Evolutionary conservation across 2,888 invertebrate genomes (phyloP).

Genomic region (Tachina lurida): DNA sequence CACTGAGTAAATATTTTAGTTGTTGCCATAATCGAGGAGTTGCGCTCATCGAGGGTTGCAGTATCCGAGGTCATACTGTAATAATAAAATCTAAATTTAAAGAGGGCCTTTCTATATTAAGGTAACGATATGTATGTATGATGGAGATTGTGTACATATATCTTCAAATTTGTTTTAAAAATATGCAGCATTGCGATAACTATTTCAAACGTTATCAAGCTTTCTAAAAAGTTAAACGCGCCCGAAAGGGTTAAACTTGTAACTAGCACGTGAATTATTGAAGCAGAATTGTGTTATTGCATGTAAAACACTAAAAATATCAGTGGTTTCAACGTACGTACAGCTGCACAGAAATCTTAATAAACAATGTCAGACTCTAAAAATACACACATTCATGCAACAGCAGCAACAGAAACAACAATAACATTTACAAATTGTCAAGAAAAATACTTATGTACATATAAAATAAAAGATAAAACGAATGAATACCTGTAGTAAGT

Average conservation of each 20-base stretch:
- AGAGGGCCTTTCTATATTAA: no score
- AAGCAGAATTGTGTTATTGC: slow-evolving; percentile 34
- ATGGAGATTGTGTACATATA: no score
- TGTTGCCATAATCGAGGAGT: no score
- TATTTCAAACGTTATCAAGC: no score
- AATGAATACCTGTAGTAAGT: slow-evolving; percentile 35
- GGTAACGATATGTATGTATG: no score
- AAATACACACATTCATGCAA: slow-evolving; percentile 41
- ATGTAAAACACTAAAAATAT: slow-evolving; percentile 25
- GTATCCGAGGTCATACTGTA: no score
- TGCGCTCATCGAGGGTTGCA: no score
- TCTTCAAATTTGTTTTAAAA: no score
- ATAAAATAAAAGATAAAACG: slow-evolving; percentile 27
- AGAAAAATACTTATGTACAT: slow-evolving; percentile 3
- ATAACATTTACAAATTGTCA: slow-evolving; percentile 49
- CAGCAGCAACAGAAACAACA: slow-evolving; percentile 10
- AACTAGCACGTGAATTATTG: slow-evolving; percentile 67
- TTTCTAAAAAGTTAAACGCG: neutral
- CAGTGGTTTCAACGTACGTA: slow-evolving; percentile 17
- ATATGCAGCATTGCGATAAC: no score
- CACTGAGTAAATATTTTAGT: no score
- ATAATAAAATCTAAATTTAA: no score
- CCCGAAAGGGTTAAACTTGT: slow-evolving; percentile 34
- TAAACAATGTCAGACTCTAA: slow-evolving; percentile 44
- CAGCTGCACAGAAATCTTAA: slow-evolving; percentile 63